Conservation (phyloP, 2,797 vertebrate species). For the Florisuga fusca region DNA sequence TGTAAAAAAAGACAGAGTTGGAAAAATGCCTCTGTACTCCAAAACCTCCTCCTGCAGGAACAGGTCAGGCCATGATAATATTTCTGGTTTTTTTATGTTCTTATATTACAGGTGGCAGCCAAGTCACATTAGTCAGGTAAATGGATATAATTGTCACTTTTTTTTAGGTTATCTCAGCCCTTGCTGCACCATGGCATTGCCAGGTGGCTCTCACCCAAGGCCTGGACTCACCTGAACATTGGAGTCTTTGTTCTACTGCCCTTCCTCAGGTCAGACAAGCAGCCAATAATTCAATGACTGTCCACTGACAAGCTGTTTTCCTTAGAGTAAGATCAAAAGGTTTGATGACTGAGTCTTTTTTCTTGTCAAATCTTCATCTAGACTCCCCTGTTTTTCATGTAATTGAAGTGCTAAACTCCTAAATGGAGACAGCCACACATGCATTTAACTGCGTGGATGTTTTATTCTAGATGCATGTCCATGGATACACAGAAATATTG, state of each 20-base stretch:
- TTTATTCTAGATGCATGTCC: background rate
- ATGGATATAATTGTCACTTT: background rate
- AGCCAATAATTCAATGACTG: background rate
- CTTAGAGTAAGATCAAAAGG: background rate
- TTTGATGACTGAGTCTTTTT: background rate
- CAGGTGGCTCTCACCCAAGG: background rate
- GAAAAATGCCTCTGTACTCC: background rate
- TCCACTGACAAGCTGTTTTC: background rate
- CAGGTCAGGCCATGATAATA: background rate
- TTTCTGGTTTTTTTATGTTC: background rate
- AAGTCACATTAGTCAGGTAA: background rate
- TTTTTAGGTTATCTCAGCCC: background rate
- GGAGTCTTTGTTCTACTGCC: conserved; percentile 4
- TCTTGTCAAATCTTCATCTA: background rate
- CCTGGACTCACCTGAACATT: background rate
- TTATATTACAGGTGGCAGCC: background rate
- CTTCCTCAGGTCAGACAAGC: background rate
- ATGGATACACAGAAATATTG: background rate
- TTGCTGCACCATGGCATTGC: background rate
- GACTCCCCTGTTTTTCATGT: background rate
- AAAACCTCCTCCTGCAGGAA: background rate
- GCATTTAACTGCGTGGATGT: background rate
- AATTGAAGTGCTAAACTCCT: background rate
- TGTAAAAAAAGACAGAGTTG: background rate
- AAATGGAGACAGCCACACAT: background rate